phyloP scores from a whole-genome alignment of 2,113 vertebrate genomes.

The Syrrhaptes paradoxus region DNA sequence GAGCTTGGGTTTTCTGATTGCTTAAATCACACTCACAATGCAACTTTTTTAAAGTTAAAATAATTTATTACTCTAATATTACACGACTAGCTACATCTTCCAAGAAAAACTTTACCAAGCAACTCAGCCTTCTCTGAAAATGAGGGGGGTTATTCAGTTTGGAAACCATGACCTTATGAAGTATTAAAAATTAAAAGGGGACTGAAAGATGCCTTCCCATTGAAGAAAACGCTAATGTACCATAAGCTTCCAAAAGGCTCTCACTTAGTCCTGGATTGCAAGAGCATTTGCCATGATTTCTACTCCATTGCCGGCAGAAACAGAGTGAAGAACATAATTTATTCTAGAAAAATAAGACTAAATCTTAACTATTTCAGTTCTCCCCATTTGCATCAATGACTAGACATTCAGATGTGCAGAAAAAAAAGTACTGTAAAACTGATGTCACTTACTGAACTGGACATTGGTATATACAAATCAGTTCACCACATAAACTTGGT shows the following conservation, averaged over 20 bases:
- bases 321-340: not conserved
- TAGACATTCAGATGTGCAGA: not conserved
- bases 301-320: not conserved
- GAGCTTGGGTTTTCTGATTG: not conserved
- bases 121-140: not conserved
- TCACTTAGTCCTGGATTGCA: not conserved
- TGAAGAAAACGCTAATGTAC: not conserved
- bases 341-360: not conserved
- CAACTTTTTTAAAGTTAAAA: not conserved
- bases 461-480: not conserved
- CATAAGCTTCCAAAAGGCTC: not conserved
- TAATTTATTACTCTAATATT: slow-evolving; percentile 24
- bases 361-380: not conserved
- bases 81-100: not conserved
- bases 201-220: not conserved
- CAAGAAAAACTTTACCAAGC: slow-evolving; percentile 19
- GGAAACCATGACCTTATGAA: not conserved
- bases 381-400: not conserved
- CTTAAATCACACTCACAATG: not conserved
- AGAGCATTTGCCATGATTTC: not conserved
- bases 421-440: not conserved
- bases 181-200: not conserved
- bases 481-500: not conserved
- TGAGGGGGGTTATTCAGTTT: not conserved
- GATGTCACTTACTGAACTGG: not conserved